These are phyloP conservation scores for Anolis apletophallus DNA, from an alignment of 2,797 vertebrate genomes.

Conservation along the genomic window DNA sequence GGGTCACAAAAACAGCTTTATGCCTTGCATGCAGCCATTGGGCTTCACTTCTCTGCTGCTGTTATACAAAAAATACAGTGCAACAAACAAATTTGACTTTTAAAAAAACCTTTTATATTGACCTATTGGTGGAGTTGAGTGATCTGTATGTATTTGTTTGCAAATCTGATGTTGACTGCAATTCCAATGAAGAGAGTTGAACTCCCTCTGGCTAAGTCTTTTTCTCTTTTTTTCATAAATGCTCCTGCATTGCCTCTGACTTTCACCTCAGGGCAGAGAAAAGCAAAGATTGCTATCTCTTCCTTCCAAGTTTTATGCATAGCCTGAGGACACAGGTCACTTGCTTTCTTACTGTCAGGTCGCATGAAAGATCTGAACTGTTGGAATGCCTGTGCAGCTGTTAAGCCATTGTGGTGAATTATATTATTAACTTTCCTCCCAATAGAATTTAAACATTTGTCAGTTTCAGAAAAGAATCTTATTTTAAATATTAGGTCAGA, in stretches of 20 bases:
- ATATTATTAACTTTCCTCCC: background rate
- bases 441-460: conserved; percentile 23
- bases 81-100: background rate
- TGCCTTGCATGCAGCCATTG: too few species aligned
- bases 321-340: background rate
- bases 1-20: too few species aligned
- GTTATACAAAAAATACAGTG: background rate
- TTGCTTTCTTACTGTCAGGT: conserved; percentile 15
- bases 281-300: conserved; percentile 35
- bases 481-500: conserved; percentile 30
- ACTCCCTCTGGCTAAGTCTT: background rate
- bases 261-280: conserved; percentile 25
- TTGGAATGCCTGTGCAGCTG: background rate
- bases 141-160: background rate
- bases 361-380: background rate
- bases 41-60: background rate
- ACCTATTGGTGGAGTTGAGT: background rate
- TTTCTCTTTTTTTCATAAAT: background rate
- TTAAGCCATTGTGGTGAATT: background rate
- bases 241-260: conserved; percentile 4
- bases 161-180: background rate
- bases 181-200: background rate
- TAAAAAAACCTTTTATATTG: background rate
- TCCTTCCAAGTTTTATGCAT: conserved; percentile 36
- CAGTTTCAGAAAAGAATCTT: background rate